A percentile compares a stretch with the other conserved stretches of the same genome.
These are phyloP conservation scores for Columba janthina DNA, from an alignment of 2,113 vertebrate genomes.

Conservation along the genomic window DNA sequence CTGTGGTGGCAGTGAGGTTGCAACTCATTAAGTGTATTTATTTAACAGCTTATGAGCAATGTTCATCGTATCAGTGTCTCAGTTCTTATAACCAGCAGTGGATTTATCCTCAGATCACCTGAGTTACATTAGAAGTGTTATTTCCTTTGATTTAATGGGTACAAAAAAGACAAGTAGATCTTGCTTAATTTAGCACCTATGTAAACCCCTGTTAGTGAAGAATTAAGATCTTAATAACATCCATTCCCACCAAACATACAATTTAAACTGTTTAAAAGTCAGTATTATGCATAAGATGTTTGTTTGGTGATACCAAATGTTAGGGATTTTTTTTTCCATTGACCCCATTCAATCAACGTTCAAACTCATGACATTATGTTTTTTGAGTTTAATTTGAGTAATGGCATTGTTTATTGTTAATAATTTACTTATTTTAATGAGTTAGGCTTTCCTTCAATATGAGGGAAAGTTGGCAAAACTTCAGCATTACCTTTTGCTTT, in stretches of 20 bases:
- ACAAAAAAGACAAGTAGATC: neutral
- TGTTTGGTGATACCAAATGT: neutral
- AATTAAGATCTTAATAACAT: neutral
- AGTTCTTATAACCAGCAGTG: neutral
- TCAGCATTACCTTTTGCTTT: neutral
- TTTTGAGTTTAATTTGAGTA: neutral
- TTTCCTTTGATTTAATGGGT: neutral
- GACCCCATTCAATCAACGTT: neutral
- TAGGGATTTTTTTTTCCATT: neutral
- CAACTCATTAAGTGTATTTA: neutral
- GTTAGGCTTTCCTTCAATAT: neutral
- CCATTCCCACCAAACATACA: neutral
- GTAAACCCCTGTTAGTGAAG: neutral
- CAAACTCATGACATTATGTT: neutral
- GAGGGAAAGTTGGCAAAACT: neutral
- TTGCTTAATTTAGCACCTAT: neutral
- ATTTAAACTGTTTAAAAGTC: neutral
- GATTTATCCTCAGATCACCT: constrained; percentile 19
- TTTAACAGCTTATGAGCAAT: neutral
- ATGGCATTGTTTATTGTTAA: neutral
- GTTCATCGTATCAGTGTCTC: neutral
- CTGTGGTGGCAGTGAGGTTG: neutral
- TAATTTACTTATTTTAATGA: neutral
- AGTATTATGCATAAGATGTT: neutral
- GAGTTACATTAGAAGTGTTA: neutral